Percentiles rank a stretch among this genome's conserved stretches.
Evolutionary conservation across 64 coral and sea anemone genomes (phyloP).

Genomic region (Stichodactyla helianthus): DNA sequence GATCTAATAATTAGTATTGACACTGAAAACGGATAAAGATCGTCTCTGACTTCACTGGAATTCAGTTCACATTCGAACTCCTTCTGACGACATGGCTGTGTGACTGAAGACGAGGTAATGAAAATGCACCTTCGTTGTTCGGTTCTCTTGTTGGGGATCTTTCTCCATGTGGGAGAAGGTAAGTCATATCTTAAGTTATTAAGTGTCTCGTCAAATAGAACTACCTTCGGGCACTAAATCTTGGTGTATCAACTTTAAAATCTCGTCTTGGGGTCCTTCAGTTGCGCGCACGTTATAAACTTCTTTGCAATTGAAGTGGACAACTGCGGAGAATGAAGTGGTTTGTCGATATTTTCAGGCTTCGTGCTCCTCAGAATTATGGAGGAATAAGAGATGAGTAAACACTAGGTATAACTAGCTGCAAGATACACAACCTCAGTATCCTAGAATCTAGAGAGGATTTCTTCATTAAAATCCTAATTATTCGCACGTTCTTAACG

Average conservation of each 20-base stretch:
- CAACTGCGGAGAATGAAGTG: too few relatives aligned
- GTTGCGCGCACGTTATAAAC: too few relatives aligned
- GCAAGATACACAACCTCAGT: too few relatives aligned
- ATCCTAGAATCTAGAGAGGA: too few relatives aligned
- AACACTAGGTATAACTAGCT: too few relatives aligned
- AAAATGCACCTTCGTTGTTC: slow-evolving; percentile 4
- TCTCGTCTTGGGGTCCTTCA: too few relatives aligned
- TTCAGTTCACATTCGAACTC: slow-evolving; percentile 13
- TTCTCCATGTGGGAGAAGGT: slow-evolving; percentile 15
- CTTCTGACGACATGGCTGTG: neutral
- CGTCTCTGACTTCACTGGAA: neutral
- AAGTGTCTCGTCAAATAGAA: neutral
- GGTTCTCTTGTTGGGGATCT: neutral
- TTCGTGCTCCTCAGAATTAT: too few relatives aligned
- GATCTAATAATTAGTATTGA: neutral
- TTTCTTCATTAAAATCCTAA: too few relatives aligned
- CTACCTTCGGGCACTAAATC: neutral
- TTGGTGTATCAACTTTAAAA: neutral
- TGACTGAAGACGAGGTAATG: slow-evolving; percentile 9
- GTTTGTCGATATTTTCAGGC: too few relatives aligned
- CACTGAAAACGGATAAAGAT: slow-evolving; percentile 9
- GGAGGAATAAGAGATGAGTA: too few relatives aligned
- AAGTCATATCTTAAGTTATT: neutral
- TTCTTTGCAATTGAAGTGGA: too few relatives aligned
- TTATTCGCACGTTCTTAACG: too few relatives aligned